phyloP scores from a whole-genome alignment of 2,888 invertebrate species.

The Leptopilina myrica region DNA sequence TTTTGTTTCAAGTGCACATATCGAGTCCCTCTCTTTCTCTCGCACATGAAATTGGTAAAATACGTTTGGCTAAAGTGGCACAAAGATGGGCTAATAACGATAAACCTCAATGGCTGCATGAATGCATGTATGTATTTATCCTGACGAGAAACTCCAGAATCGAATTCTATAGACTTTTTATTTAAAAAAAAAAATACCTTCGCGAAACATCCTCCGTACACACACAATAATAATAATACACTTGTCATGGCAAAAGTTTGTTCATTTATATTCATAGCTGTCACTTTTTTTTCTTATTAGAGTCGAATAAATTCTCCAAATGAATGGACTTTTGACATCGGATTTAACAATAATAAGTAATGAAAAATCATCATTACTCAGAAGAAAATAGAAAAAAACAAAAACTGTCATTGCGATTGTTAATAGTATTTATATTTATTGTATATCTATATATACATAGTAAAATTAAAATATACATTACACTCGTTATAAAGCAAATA shows the following conservation, averaged over 20 bases:
- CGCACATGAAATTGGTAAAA: slow-evolving; percentile 13
- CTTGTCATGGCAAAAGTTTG: slow-evolving; percentile 38
- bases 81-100: slow-evolving; percentile 30
- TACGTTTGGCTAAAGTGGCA: slow-evolving; percentile 32
- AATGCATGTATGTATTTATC: slow-evolving; percentile 28
- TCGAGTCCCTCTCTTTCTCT: no score
- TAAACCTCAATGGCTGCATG: slow-evolving; percentile 28
- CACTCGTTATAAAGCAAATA: no score
- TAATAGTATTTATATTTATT: slow-evolving; percentile 14
- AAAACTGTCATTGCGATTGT: not conserved
- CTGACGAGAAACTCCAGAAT: slow-evolving; percentile 33
- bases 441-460: not conserved
- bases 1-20: not conserved
- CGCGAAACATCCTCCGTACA: slow-evolving; percentile 20
- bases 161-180: slow-evolving; percentile 37
- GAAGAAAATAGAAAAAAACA: not conserved
- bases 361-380: not conserved
- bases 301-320: not conserved
- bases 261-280: slow-evolving; percentile 35
- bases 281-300: slow-evolving; percentile 25
- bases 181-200: slow-evolving; percentile 6
- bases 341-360: not conserved
- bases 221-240: not conserved
- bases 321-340: slow-evolving; percentile 7
- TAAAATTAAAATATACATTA: not conserved